Percentiles rank a stretch among this genome's conserved stretches.
These are phyloP conservation scores for Sceloporus tristichus DNA, from an alignment of 2,113 vertebrate genomes.

Conservation along the genomic window DNA sequence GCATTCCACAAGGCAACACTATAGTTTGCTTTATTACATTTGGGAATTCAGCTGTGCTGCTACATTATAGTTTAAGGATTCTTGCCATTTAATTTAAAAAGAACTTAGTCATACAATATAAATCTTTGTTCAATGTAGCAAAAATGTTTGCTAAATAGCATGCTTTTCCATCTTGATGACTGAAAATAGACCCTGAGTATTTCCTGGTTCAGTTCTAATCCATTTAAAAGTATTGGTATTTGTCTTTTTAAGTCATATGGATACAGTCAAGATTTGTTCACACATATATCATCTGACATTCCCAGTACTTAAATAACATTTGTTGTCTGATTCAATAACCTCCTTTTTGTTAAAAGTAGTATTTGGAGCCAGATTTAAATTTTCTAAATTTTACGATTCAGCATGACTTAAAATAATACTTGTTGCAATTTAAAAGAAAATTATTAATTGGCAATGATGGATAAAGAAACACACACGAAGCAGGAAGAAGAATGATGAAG, in stretches of 20 bases:
- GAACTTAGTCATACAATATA: conserved; percentile 39
- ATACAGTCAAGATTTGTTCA: conserved; percentile 41
- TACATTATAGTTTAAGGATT: conserved; percentile 53
- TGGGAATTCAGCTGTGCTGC: conserved; percentile 44
- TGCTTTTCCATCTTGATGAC: neutral
- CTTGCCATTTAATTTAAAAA: conserved; percentile 54
- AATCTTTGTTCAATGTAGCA: conserved; percentile 43
- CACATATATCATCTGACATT: conserved; percentile 22
- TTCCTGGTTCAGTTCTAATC: conserved; percentile 37
- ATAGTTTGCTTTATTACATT: conserved; percentile 51
- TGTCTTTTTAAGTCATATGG: conserved; percentile 25
- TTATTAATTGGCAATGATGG: conserved; percentile 38
- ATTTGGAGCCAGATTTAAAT: conserved; percentile 24
- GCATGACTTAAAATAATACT: conserved; percentile 12
- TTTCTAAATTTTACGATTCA: conserved; percentile 39
- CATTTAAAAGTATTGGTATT: conserved; percentile 41
- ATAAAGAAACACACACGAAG: conserved; percentile 36
- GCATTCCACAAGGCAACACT: conserved; percentile 26
- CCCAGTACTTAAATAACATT: conserved; percentile 16
- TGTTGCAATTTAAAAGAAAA: conserved; percentile 22
- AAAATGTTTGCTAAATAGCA: conserved; percentile 43
- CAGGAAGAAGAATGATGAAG: neutral
- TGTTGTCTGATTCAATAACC: conserved; percentile 20
- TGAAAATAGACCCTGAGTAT: conserved; percentile 20
- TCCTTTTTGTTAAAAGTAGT: conserved; percentile 25